Conservation (phyloP, 2,113 vertebrate species). For the Notarius lentiginosus region DNA sequence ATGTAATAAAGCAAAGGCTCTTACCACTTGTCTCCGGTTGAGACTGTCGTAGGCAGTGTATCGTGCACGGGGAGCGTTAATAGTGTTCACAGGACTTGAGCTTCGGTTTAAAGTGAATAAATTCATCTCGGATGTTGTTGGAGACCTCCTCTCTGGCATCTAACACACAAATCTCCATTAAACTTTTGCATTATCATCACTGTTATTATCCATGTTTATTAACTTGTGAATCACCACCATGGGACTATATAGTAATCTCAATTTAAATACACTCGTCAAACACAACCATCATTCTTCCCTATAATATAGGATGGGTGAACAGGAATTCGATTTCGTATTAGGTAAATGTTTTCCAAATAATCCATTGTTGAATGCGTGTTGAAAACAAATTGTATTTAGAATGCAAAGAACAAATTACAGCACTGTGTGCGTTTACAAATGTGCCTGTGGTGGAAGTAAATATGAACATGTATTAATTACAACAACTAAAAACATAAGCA, state of each 20-base stretch:
- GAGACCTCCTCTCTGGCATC: slow-evolving; percentile 62
- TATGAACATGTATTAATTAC: background rate
- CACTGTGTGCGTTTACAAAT: background rate
- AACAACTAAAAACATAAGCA: background rate
- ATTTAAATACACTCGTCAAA: background rate
- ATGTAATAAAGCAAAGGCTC: background rate
- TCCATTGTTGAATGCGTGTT: background rate
- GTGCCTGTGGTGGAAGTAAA: background rate
- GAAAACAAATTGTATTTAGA: background rate
- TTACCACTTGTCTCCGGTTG: slow-evolving; percentile 61
- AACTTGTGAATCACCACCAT: background rate
- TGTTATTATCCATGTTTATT: background rate
- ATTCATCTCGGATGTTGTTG: slow-evolving; percentile 69
- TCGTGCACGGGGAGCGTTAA: slow-evolving; percentile 36
- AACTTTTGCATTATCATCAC: background rate
- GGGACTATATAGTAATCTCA: background rate
- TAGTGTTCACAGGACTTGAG: slow-evolving; percentile 57
- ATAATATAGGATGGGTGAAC: background rate
- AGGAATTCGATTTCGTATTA: background rate
- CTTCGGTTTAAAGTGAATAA: slow-evolving; percentile 63
- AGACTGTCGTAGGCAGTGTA: slow-evolving; percentile 68
- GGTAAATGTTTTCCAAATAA: too few species aligned
- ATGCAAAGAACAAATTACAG: background rate
- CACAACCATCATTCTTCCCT: background rate
- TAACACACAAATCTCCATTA: slow-evolving; percentile 5